These are phyloP conservation scores for Ips nitidus DNA, from an alignment of 1,140 invertebrate species.

Conservation along the genomic window DNA sequence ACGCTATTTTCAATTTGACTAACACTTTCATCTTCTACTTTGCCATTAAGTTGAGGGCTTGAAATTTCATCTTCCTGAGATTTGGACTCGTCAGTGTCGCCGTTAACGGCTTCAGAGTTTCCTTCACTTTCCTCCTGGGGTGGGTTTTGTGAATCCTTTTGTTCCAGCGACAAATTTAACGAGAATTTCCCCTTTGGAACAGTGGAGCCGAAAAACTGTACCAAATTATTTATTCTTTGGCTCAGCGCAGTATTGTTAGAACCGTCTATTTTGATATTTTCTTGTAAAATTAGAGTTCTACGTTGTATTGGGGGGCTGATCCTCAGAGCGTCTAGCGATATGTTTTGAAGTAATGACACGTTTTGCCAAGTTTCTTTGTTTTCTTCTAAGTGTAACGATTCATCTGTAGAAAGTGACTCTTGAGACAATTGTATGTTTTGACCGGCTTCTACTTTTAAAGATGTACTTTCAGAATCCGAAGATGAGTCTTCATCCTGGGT, in stretches of 20 bases:
- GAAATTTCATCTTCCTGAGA: neutral
- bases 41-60: too few species aligned
- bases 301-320: slow-evolving; percentile 12
- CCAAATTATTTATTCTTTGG: slow-evolving; percentile 29
- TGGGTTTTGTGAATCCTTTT: slow-evolving; percentile 13
- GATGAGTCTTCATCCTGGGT: neutral
- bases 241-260: slow-evolving; percentile 26
- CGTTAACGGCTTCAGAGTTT: slow-evolving; percentile 14
- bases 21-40: neutral
- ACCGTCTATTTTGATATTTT: slow-evolving; percentile 36
- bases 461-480: too few species aligned
- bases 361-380: neutral
- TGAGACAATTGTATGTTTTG: too few species aligned
- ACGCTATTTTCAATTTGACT: neutral
- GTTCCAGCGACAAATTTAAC: slow-evolving; percentile 37
- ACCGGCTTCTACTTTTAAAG: too few species aligned
- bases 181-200: slow-evolving; percentile 34
- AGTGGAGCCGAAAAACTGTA: slow-evolving; percentile 35
- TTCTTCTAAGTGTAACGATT: neutral
- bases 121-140: neutral
- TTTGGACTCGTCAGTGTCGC: neutral
- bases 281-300: slow-evolving; percentile 32
- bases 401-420: neutral
- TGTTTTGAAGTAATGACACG: slow-evolving; percentile 1
- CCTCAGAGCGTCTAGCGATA: neutral